Percentiles rank a stretch among this genome's conserved stretches.
Evolutionary conservation across 1,140 invertebrate species (phyloP).

Genomic region (Drosophila subobscura): DNA sequence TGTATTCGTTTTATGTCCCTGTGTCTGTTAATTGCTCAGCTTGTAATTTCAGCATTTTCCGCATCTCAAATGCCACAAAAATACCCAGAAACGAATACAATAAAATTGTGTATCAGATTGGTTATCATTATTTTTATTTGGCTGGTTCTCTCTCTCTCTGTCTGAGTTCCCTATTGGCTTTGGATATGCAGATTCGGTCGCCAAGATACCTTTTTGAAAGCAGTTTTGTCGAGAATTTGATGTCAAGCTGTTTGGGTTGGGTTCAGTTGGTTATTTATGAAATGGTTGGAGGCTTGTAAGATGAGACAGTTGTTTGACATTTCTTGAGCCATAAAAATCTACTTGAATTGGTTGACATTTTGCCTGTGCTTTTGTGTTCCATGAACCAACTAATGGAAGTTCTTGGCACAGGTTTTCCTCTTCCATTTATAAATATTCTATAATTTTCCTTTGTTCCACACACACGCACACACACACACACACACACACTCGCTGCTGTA

Average conservation of each 20-base stretch:
- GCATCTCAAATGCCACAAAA: constrained; percentile 32
- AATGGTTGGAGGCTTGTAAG: not conserved
- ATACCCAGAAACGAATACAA: constrained; percentile 24
- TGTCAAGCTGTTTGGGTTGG: constrained; percentile 14
- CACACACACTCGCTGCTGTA: no score
- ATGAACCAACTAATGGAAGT: no score
- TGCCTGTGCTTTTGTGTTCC: constrained; percentile 2
- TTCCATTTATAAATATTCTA: constrained; percentile 2
- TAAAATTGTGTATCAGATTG: constrained; percentile 26
- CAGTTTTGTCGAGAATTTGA: constrained; percentile 3
- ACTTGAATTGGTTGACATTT: no score
- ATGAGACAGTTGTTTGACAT: no score
- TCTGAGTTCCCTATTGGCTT: constrained; percentile 14
- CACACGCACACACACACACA: not conserved
- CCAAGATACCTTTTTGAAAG: constrained; percentile 18
- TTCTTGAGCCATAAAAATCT: no score
- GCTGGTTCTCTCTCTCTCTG: constrained; percentile 26
- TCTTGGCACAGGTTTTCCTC: constrained; percentile 1
- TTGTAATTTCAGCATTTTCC: constrained; percentile 58
- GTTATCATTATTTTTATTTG: constrained; percentile 3
- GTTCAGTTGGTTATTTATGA: constrained; percentile 1
- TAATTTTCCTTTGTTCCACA: constrained; percentile 4
- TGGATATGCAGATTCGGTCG: constrained; percentile 25
- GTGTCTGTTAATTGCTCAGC: constrained; percentile 66
- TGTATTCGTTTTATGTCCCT: constrained; percentile 11